These are phyloP conservation scores for Drosophila trichaetosa DNA, from an alignment of 2,888 invertebrate species.

Conservation along the genomic window DNA sequence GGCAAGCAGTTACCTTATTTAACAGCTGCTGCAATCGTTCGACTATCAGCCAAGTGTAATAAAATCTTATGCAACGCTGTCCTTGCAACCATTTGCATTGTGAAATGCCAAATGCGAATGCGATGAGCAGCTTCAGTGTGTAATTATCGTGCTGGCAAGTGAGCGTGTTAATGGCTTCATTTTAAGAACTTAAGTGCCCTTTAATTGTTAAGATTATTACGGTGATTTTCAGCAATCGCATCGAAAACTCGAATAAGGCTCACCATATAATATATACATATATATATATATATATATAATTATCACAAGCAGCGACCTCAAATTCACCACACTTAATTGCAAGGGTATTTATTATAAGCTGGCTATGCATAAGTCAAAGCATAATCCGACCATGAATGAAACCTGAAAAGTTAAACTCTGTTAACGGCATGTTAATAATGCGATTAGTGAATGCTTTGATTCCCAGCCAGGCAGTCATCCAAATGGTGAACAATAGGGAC, in stretches of 20 bases:
- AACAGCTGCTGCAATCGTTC: slow-evolving; percentile 6
- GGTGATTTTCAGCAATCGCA: slow-evolving; percentile 16
- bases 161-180: slow-evolving; percentile 66
- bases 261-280: neutral
- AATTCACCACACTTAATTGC: neutral
- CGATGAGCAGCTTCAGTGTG: neutral
- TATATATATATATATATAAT: neutral
- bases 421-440: slow-evolving; percentile 6
- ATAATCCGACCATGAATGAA: neutral
- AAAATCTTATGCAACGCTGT: slow-evolving; percentile 7
- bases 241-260: neutral
- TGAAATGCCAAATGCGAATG: slow-evolving; percentile 24
- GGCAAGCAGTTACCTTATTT: neutral
- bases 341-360: neutral
- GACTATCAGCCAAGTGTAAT: slow-evolving; percentile 1
- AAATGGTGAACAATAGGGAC: neutral
- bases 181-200: slow-evolving; percentile 52
- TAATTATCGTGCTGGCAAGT: slow-evolving; percentile 55
- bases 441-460: slow-evolving; percentile 4
- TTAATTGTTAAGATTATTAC: slow-evolving; percentile 68
- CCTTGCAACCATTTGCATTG: slow-evolving; percentile 40
- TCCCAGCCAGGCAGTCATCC: neutral
- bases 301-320: neutral
- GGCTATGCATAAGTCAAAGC: neutral
- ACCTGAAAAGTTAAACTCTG: neutral